Conservation (phyloP, 2,888 invertebrate species). For the Eristalis arbustorum region DNA sequence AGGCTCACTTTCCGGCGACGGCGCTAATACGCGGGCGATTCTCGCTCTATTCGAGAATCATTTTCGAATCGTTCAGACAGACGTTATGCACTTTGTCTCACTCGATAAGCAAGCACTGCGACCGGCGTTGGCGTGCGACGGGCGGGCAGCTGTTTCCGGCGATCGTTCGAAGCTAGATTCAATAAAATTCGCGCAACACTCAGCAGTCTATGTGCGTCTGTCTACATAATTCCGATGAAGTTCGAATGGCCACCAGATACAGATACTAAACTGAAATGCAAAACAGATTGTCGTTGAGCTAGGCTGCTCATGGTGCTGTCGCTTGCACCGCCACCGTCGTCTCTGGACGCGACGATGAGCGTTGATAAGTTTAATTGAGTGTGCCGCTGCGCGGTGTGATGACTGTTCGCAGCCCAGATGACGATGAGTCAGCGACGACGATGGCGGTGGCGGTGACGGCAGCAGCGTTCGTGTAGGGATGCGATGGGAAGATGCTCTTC, state of each 20-base stretch:
- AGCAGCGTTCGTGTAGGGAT: conserved; percentile 41
- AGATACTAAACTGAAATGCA: conserved; percentile 45
- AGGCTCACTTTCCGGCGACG: conserved; percentile 51
- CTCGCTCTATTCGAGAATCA: conserved; percentile 64
- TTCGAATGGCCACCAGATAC: conserved; percentile 30
- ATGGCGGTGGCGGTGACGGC: not conserved
- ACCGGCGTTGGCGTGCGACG: not conserved
- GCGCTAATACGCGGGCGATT: conserved; percentile 57
- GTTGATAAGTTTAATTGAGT: conserved; percentile 68
- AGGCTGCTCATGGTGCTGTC: conserved; percentile 44
- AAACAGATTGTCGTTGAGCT: conserved; percentile 45
- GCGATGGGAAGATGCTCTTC: conserved; percentile 33
- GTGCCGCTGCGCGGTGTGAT: conserved; percentile 50
- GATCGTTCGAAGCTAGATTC: conserved; percentile 7
- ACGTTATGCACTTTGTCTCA: conserved; percentile 38
- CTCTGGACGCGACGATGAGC: conserved; percentile 58
- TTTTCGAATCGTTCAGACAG: conserved; percentile 56
- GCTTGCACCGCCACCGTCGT: conserved; percentile 30
- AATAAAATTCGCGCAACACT: conserved; percentile 33
- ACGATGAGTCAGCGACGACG: conserved; percentile 17
- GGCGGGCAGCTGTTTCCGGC: conserved; percentile 24
- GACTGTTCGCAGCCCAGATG: conserved; percentile 39
- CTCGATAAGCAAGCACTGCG: conserved; percentile 3
- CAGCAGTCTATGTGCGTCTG: not conserved
- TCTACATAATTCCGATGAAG: conserved; percentile 55